Percentiles rank a stretch among this genome's conserved stretches.
phyloP scores from a whole-genome alignment of 2,797 vertebrate genomes.

The Anas flavirostris region DNA sequence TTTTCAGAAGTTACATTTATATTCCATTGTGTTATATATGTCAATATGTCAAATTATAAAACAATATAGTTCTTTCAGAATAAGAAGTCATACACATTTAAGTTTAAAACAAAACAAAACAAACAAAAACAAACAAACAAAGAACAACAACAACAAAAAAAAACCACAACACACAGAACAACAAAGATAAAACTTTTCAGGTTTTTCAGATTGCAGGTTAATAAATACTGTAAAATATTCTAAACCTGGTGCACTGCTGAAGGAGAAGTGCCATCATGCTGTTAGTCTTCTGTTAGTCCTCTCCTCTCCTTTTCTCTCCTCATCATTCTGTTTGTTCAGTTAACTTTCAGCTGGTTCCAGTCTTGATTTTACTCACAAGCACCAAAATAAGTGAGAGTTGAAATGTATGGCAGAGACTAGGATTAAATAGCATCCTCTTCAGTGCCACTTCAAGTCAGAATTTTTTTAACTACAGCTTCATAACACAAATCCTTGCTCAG shows the following conservation, averaged over 20 bases:
- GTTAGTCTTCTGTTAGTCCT: fast-evolving
- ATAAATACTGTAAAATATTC: neutral
- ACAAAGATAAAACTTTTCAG: neutral
- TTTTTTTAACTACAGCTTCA: neutral
- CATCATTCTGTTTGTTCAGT: neutral
- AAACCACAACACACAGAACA: neutral
- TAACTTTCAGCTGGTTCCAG: neutral
- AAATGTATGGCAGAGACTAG: fast-evolving
- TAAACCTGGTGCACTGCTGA: neutral
- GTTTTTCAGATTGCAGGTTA: neutral
- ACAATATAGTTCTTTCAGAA: neutral
- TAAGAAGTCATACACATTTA: neutral
- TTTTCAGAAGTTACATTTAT: neutral
- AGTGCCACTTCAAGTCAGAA: neutral
- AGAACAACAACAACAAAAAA: neutral
- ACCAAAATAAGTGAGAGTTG: neutral
- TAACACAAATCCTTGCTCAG: neutral
- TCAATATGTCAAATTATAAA: neutral
- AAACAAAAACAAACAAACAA: too few relatives aligned
- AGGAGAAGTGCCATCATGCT: neutral
- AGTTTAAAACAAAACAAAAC: neutral
- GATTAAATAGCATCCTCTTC: neutral
- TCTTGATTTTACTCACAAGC: neutral
- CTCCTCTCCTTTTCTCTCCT: neutral
- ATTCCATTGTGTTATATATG: neutral